Percentiles rank a stretch among this genome's conserved stretches.
These are phyloP conservation scores for Anolis apletophallus DNA, from an alignment of 2,797 vertebrate species.

Conservation along the genomic window DNA sequence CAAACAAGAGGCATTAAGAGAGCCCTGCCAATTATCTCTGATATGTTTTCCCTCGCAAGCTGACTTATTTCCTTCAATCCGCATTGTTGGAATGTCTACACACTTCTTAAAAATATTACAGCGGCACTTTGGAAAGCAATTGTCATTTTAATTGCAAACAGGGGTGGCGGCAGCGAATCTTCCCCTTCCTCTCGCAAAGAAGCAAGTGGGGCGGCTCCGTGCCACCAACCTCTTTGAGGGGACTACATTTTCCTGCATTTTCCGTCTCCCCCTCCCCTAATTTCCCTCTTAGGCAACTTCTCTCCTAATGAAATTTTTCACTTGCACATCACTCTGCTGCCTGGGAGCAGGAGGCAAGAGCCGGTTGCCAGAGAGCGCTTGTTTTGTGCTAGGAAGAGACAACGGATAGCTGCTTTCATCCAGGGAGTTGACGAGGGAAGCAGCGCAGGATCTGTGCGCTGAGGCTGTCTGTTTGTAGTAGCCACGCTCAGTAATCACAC, in stretches of 20 bases:
- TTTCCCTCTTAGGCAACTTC: slow-evolving; percentile 74
- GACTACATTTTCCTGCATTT: slow-evolving; percentile 20
- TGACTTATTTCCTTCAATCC: slow-evolving; percentile 57
- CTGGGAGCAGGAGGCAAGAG: slow-evolving; percentile 75
- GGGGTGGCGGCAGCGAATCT: slow-evolving; percentile 64
- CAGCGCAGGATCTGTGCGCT: not conserved
- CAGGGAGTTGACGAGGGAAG: too few species aligned
- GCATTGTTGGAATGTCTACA: slow-evolving; percentile 62
- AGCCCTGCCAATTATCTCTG: slow-evolving; percentile 73
- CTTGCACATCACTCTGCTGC: slow-evolving; percentile 78
- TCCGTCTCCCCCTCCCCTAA: not conserved
- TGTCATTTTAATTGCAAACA: slow-evolving; percentile 75
- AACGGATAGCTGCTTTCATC: not conserved
- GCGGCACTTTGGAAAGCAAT: slow-evolving; percentile 68
- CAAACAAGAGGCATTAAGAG: slow-evolving; percentile 73
- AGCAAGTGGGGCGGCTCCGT: slow-evolving; percentile 51
- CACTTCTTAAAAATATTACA: slow-evolving; percentile 74
- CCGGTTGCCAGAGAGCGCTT: slow-evolving; percentile 64
- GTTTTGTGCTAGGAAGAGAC: slow-evolving; percentile 62
- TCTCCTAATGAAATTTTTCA: slow-evolving; percentile 75
- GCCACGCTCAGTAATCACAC: too few species aligned
- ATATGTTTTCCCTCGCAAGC: slow-evolving; percentile 64
- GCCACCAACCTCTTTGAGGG: slow-evolving; percentile 60
- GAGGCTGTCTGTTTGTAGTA: not conserved
- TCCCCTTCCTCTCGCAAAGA: slow-evolving; percentile 54